These are phyloP conservation scores for Eretmochelys imbricata DNA, from an alignment of 2,113 vertebrate genomes.

Conservation along the genomic window DNA sequence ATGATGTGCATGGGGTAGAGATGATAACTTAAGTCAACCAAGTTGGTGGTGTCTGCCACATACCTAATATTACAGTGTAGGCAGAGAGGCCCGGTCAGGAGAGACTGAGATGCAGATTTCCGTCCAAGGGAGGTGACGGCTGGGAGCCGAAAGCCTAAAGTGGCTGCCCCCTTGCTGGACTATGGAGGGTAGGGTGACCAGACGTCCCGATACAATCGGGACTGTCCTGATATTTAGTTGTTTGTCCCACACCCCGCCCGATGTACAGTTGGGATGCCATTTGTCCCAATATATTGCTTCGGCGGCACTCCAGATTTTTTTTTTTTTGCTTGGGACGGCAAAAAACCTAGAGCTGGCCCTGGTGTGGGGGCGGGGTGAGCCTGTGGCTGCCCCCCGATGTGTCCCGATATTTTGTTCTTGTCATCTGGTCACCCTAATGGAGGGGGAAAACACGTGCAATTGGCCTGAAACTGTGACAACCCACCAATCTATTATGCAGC, in stretches of 20 bases:
- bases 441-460: neutral
- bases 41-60: neutral
- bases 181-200: neutral
- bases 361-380: too few relatives aligned
- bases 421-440: neutral
- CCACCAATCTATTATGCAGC: neutral
- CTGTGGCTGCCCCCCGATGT: too few relatives aligned
- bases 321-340: too few relatives aligned
- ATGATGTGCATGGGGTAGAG: neutral
- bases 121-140: neutral
- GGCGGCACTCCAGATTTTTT: too few relatives aligned
- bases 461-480: neutral
- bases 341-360: too few relatives aligned
- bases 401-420: too few relatives aligned
- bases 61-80: neutral
- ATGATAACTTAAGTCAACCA: neutral
- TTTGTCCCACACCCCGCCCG: too few relatives aligned
- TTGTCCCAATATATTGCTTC: too few relatives aligned
- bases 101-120: neutral
- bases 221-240: too few relatives aligned
- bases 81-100: neutral
- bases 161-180: neutral
- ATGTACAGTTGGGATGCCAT: too few relatives aligned
- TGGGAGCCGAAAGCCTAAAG: neutral
- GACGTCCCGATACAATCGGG: too few relatives aligned